Percentiles rank a stretch among this genome's conserved stretches.
Evolutionary conservation across 2,797 vertebrate genomes (phyloP).

Genomic region (Hapalemur alaotrensis): DNA sequence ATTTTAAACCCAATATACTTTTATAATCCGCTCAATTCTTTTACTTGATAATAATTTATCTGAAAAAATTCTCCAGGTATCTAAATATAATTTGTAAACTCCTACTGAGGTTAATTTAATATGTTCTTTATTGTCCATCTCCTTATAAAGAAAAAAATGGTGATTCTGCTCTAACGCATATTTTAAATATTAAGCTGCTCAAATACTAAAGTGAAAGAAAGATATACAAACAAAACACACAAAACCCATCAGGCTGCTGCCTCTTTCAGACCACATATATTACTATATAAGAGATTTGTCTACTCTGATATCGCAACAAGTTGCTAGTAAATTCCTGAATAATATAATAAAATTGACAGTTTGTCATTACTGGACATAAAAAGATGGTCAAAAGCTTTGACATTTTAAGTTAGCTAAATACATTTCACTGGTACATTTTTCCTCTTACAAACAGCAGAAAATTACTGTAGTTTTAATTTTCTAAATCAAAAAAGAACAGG

Average conservation of each 20-base stretch:
- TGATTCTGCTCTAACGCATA: background rate
- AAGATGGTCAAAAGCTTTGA: background rate
- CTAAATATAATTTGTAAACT: slow-evolving; percentile 48
- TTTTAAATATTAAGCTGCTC: slow-evolving; percentile 3
- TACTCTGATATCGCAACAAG: slow-evolving; percentile 77
- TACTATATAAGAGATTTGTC: background rate
- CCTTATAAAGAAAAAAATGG: slow-evolving; percentile 8
- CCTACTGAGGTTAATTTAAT: slow-evolving; percentile 14
- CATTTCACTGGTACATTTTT: slow-evolving; percentile 72
- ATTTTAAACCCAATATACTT: slow-evolving; percentile 43
- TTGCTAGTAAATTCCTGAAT: slow-evolving; percentile 76
- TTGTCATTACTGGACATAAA: slow-evolving; percentile 58
- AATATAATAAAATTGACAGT: slow-evolving; percentile 70
- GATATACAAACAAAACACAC: background rate
- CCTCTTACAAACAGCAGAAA: slow-evolving; percentile 74
- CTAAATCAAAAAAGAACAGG: slow-evolving; percentile 74
- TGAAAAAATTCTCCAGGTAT: background rate
- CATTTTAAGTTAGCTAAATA: slow-evolving; percentile 60
- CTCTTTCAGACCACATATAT: background rate
- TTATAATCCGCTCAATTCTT: slow-evolving; percentile 64
- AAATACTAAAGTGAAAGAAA: slow-evolving; percentile 46
- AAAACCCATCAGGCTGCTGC: background rate
- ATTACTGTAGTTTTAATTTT: slow-evolving; percentile 79
- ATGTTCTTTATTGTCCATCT: background rate
- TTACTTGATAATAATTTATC: background rate